Evolutionary conservation across 1,140 invertebrate genomes (phyloP).

Genomic region (Drosophila takahashii): DNA sequence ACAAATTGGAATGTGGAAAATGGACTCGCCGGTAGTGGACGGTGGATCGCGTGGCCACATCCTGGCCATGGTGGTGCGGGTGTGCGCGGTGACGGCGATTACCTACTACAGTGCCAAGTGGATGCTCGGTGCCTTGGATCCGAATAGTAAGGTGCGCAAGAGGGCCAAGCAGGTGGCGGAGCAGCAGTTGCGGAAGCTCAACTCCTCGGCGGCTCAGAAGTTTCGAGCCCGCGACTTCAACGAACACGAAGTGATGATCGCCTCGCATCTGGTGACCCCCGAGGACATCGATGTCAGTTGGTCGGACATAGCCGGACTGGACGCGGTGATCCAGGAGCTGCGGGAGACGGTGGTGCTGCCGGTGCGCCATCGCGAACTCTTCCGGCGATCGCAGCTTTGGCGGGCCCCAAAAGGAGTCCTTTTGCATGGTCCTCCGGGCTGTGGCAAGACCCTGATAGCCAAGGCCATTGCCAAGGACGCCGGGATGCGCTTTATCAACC

Average conservation of each 20-base stretch:
- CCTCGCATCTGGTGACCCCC: constrained; percentile 95
- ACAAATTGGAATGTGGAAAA: constrained; percentile 31
- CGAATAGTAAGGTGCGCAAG: constrained; percentile 91
- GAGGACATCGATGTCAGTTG: constrained; percentile 93
- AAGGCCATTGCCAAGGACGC: constrained; percentile 97
- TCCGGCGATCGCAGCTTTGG: constrained; percentile 92
- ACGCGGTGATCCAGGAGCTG: constrained; percentile 93
- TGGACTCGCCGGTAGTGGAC: constrained; percentile 40
- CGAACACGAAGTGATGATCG: constrained; percentile 98
- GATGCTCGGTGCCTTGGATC: constrained; percentile 91
- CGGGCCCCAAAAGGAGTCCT: constrained; percentile 97
- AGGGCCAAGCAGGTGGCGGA: constrained; percentile 90
- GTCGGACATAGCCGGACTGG: constrained; percentile 96
- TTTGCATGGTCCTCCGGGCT: constrained; percentile 94
- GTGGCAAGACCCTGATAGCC: constrained; percentile 98
- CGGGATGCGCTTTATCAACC: constrained; percentile 96
- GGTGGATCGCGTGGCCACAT: constrained; percentile 86
- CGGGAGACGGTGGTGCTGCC: constrained; percentile 97
- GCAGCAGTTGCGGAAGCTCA: constrained; percentile 86
- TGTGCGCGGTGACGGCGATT: constrained; percentile 91
- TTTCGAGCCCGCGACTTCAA: constrained; percentile 87
- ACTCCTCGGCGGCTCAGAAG: constrained; percentile 69
- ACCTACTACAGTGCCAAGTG: constrained; percentile 95
- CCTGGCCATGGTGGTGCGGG: constrained; percentile 88
- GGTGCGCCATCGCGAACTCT: constrained; percentile 93